phyloP scores from a whole-genome alignment of 2,888 invertebrate genomes.

The Trachelus stipa region DNA sequence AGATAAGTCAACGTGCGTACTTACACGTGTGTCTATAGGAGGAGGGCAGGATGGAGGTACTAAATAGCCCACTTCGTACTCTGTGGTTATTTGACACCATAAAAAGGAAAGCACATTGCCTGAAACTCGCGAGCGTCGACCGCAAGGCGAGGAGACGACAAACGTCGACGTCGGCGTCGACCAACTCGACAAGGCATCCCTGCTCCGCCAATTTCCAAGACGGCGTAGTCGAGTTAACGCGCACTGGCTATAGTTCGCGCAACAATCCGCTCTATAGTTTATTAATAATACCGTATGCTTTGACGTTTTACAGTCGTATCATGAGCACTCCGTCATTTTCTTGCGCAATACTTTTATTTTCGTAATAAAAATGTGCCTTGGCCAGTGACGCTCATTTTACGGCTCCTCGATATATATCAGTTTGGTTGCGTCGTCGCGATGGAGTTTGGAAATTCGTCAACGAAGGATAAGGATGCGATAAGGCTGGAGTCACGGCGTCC shows the following conservation, averaged over 20 bases:
- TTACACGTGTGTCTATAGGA: background rate
- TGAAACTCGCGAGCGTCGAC: background rate
- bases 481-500: background rate
- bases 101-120: conserved; percentile 23
- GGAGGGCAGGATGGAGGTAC: background rate
- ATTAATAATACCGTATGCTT: conserved; percentile 59
- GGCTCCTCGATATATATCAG: background rate
- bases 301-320: conserved; percentile 58
- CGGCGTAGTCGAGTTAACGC: conserved; percentile 8
- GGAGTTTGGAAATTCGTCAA: background rate
- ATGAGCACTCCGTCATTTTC: conserved; percentile 54
- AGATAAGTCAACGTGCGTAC: background rate
- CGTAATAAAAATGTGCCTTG: conserved; percentile 48
- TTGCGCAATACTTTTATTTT: conserved; percentile 59
- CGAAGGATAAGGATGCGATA: background rate
- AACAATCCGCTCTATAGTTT: conserved; percentile 56
- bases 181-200: background rate
- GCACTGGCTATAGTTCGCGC: conserved; percentile 43
- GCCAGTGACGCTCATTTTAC: conserved; percentile 34
- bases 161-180: background rate
- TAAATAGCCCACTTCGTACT: background rate
- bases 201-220: background rate
- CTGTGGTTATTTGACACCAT: conserved; percentile 31
- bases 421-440: background rate
- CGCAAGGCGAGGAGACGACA: background rate